A percentile compares a stretch with the other conserved stretches of the same genome.
Evolutionary conservation across 2,113 vertebrate genomes (phyloP).

Genomic region (Sylvia atricapilla): DNA sequence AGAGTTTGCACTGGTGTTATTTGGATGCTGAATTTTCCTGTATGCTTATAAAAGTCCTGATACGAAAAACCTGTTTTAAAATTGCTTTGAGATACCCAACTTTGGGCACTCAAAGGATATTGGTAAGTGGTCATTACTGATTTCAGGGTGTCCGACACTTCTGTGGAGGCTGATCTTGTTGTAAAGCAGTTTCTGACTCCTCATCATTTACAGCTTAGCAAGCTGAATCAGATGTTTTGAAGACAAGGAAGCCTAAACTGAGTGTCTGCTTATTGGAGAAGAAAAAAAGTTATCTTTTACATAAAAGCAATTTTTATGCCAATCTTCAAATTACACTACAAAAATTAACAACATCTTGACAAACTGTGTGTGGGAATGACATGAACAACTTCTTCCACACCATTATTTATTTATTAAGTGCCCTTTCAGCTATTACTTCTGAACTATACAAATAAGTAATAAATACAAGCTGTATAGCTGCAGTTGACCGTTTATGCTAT

Average conservation of each 20-base stretch:
- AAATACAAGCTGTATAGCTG: not conserved
- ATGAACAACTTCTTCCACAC: not conserved
- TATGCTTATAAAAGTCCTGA: not conserved
- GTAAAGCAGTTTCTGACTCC: not conserved
- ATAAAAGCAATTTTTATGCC: not conserved
- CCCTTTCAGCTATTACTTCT: not conserved
- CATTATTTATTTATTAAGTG: not conserved
- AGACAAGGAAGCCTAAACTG: not conserved
- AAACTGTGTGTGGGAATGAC: not conserved
- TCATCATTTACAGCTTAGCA: not conserved
- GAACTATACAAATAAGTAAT: not conserved
- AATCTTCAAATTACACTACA: not conserved
- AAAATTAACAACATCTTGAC: not conserved
- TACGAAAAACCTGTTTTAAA: not conserved
- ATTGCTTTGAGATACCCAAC: not conserved
- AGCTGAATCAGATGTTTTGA: not conserved
- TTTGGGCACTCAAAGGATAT: not conserved
- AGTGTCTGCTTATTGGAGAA: not conserved
- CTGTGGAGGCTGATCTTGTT: not conserved
- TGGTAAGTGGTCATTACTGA: not conserved
- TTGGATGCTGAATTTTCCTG: not conserved
- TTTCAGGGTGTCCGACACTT: not conserved
- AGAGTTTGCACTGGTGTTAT: not conserved
- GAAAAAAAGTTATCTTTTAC: accelerated
- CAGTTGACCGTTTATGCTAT: not conserved